phyloP scores from a whole-genome alignment of 2,797 vertebrate species.

The Vireo griseus region DNA sequence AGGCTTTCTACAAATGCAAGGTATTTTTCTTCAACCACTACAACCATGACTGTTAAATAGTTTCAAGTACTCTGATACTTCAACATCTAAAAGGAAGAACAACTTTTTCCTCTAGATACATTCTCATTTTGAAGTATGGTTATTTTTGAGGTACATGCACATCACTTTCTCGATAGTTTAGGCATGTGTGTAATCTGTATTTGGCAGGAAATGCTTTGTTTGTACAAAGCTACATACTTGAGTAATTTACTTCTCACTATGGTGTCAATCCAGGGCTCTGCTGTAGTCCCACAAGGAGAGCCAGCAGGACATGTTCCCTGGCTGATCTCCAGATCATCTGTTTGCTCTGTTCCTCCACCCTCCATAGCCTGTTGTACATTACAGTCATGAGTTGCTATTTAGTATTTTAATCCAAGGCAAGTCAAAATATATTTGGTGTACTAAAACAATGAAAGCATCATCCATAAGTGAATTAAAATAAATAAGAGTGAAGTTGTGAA shows the following conservation, averaged over 20 bases:
- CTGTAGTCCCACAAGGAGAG: background rate
- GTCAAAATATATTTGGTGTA: background rate
- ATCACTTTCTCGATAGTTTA: background rate
- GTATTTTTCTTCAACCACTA: background rate
- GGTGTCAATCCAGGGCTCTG: background rate
- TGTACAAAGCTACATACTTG: background rate
- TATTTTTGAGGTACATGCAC: background rate
- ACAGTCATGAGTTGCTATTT: background rate
- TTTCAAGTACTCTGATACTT: background rate
- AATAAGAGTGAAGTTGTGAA: background rate
- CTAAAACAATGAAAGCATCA: background rate
- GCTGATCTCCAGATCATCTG: slow-evolving; percentile 40
- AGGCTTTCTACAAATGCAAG: background rate
- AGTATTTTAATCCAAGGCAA: background rate
- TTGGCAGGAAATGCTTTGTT: background rate
- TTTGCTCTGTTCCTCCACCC: background rate
- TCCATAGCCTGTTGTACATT: background rate
- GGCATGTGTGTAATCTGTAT: background rate
- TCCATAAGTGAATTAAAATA: background rate
- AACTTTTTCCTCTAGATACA: rapidly evolving
- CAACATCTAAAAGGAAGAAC: background rate
- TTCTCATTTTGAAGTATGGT: background rate
- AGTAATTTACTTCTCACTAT: background rate
- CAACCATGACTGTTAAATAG: background rate
- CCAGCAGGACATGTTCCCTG: background rate